Percentiles rank a stretch among this genome's conserved stretches.
Evolutionary conservation across 2,797 vertebrate genomes (phyloP).

Genomic region (Acanthurus lineatus): DNA sequence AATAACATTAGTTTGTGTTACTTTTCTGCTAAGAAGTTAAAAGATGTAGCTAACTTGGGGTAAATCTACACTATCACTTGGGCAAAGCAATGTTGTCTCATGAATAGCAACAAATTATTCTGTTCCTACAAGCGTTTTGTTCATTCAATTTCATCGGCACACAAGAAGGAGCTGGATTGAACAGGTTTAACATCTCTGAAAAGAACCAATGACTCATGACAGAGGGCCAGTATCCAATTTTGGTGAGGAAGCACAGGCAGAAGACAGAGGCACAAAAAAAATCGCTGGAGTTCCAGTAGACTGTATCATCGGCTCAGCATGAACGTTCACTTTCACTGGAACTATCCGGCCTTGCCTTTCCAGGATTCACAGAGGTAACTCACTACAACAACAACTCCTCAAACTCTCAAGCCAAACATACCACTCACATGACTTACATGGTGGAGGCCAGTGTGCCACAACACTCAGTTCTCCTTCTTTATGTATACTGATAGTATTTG

Average conservation of each 20-base stretch:
- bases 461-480: constrained; percentile 13
- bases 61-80: constrained; percentile 22
- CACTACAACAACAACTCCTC: constrained; percentile 55
- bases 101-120: constrained; percentile 55
- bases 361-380: constrained; percentile 63
- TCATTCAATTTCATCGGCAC: constrained; percentile 63
- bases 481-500: constrained; percentile 2
- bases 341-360: constrained; percentile 64
- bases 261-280: constrained; percentile 58
- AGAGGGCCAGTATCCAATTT: constrained; percentile 72
- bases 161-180: constrained; percentile 60
- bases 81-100: constrained; percentile 25
- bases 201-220: constrained; percentile 77
- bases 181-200: constrained; percentile 68
- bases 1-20: constrained; percentile 20
- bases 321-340: constrained; percentile 67
- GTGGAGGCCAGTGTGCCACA: constrained; percentile 8
- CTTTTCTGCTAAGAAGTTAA: constrained; percentile 29
- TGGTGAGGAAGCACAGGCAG: constrained; percentile 56
- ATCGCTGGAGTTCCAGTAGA: constrained; percentile 66
- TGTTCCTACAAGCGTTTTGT: constrained; percentile 54
- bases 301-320: constrained; percentile 74
- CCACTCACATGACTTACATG: constrained; percentile 28
- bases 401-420: constrained; percentile 40
- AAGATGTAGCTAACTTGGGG: constrained; percentile 6